Evolutionary conservation across 2,888 invertebrate genomes (phyloP), one percentile per base, ranked within the genome.

Genomic region (Muschampia plurimacula): DNA sequence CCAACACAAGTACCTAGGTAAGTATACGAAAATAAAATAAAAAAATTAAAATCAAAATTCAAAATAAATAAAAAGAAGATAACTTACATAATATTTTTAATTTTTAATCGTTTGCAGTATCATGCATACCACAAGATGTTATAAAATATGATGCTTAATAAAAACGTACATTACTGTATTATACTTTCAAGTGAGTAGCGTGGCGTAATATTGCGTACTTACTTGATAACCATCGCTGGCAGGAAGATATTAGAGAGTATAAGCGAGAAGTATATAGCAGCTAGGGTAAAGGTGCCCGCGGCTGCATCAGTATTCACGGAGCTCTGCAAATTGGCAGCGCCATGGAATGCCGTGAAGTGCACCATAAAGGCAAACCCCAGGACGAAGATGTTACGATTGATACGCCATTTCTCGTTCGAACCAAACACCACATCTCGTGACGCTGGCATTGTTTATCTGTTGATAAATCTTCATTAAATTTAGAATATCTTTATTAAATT

Each of bases 321-420:
- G 85, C 98, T 98, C 90, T 97, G 97, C 57, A 97, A 93, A 88
- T 97, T 97, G 67, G 97, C 96, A 1, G 97, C 96, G 5, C 97
- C 97, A 90, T 97, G 98, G 88, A 98, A 99, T 6, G 98, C 98
- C 1, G 98, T 99, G 91, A 99, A 98, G 79, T 98, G 97, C 80
- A 98, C 96, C 96, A 98, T 97, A 90, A 99, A 99, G 0, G 98
- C 98, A 74, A 97, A 92, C 2, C 98, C 97, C 67, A 99, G 96
- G 52, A 98, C 95, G 75, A 98, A 89, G 60, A 98, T 96, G 88
- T 99, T 99, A 82, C 97, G 97, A 84, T 97, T 95, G 82, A 98
- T 98, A 63, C 97, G 95, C 95, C 96, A 95, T 90, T 95, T 95
- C 84, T 97, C 97, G 39, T 95, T 91, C 1, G 95, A 94, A 22